Evolutionary conservation across 2,888 invertebrate species (phyloP).

Genomic region (Phasia obesa): DNA sequence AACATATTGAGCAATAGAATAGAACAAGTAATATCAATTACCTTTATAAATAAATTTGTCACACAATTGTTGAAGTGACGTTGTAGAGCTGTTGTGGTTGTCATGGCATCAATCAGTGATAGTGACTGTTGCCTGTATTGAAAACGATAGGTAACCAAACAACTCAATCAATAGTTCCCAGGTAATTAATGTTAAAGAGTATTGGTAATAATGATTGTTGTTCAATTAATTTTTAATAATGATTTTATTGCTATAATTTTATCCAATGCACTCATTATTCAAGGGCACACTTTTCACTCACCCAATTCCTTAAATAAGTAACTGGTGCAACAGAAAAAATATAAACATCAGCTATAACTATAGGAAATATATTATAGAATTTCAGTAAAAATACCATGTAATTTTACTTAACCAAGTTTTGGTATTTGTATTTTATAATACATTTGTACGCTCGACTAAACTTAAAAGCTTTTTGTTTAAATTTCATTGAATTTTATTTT

Average conservation of each 20-base stretch:
- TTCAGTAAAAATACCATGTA: no score
- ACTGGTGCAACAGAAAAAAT: no score
- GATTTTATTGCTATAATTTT: slow-evolving; percentile 10
- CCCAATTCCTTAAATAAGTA: no score
- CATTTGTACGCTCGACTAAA: slow-evolving; percentile 31
- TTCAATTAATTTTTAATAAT: slow-evolving; percentile 55
- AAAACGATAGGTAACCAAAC: neutral
- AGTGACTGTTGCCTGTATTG: neutral
- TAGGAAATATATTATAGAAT: no score
- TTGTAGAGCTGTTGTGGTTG: neutral
- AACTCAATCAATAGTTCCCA: slow-evolving; percentile 35
- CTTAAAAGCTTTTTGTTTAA: slow-evolving; percentile 27
- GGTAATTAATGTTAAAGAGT: slow-evolving; percentile 47
- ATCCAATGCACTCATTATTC: no score
- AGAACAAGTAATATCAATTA: slow-evolving; percentile 51
- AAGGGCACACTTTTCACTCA: no score
- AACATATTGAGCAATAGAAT: slow-evolving; percentile 40
- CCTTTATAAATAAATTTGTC: slow-evolving; percentile 25
- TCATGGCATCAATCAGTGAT: slow-evolving; percentile 12
- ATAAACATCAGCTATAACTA: no score
- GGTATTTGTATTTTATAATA: no score
- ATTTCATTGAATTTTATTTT: slow-evolving; percentile 18
- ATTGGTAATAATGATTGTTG: slow-evolving; percentile 36
- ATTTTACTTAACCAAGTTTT: no score
- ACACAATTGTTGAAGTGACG: slow-evolving; percentile 18